Conservation (phyloP, 2,888 invertebrate genomes). For the Acronicta leporina region DNA sequence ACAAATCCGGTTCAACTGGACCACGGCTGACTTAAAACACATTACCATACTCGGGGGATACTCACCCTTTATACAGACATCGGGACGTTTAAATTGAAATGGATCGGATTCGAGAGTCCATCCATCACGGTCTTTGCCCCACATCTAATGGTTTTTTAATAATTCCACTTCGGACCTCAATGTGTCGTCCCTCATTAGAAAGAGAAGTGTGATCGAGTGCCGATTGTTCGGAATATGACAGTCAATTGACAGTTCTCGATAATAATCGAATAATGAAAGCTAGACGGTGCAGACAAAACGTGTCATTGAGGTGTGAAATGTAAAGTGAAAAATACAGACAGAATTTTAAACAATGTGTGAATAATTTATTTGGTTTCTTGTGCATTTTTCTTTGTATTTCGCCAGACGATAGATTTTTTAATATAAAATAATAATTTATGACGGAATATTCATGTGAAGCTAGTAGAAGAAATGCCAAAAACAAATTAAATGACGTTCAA, state of each 20-base stretch:
- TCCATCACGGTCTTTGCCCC: slow-evolving; percentile 83
- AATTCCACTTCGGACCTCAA: slow-evolving; percentile 77
- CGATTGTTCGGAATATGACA: slow-evolving; percentile 83
- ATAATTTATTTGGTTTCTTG: slow-evolving; percentile 29
- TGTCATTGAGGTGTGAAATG: slow-evolving; percentile 64
- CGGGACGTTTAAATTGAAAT: slow-evolving; percentile 83
- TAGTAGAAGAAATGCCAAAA: neutral
- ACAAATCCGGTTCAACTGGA: slow-evolving; percentile 56
- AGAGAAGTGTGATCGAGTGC: slow-evolving; percentile 76
- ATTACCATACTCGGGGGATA: slow-evolving; percentile 79
- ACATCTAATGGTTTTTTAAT: slow-evolving; percentile 88
- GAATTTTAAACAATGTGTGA: slow-evolving; percentile 56
- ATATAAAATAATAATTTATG: neutral
- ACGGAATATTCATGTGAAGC: neutral
- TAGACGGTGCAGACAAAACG: slow-evolving; percentile 60
- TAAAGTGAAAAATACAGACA: slow-evolving; percentile 40
- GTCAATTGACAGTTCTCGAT: slow-evolving; percentile 81
- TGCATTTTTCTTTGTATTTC: neutral
- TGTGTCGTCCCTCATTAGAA: slow-evolving; percentile 77
- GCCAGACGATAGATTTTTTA: neutral
- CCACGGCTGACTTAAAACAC: slow-evolving; percentile 71
- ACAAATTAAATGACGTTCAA: slow-evolving; percentile 6
- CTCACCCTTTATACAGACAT: slow-evolving; percentile 81
- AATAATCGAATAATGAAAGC: slow-evolving; percentile 77
- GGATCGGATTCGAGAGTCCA: slow-evolving; percentile 86